Percentiles rank a stretch among this genome's conserved stretches.
phyloP scores from a whole-genome alignment of 2,113 vertebrate species.

The Toxostoma redivivum region DNA sequence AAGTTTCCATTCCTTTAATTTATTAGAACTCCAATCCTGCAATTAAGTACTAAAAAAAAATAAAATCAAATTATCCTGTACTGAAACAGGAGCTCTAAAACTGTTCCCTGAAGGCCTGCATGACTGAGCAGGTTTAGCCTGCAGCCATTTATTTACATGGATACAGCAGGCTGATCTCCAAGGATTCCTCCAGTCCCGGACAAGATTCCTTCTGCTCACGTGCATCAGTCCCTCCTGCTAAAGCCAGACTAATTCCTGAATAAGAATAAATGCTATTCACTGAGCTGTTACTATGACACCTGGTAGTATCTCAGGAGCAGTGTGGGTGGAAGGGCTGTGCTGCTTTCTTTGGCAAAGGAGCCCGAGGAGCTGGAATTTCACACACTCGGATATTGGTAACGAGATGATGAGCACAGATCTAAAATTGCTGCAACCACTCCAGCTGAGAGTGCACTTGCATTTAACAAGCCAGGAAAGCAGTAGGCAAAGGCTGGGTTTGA shows the following conservation, averaged over 20 bases:
- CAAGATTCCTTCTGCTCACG: not conserved
- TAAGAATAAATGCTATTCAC: not conserved
- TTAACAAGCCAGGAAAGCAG: not conserved
- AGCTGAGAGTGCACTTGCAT: not conserved
- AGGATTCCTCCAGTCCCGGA: not conserved
- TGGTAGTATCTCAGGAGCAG: not conserved
- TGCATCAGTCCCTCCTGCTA: not conserved
- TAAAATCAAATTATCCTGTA: slow-evolving; percentile 17
- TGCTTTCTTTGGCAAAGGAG: not conserved
- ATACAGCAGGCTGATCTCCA: not conserved
- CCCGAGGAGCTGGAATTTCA: not conserved
- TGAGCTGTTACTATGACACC: not conserved
- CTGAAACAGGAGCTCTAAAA: slow-evolving; percentile 51
- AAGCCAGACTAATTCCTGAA: not conserved
- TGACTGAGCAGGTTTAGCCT: slow-evolving; percentile 43
- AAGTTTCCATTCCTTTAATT: not conserved
- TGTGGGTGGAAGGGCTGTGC: not conserved
- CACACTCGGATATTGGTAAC: rapidly evolving
- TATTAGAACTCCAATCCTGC: not conserved
- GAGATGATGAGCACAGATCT: not conserved
- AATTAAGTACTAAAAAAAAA: slow-evolving; percentile 10
- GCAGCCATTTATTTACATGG: slow-evolving; percentile 14
- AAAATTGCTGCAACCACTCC: not conserved
- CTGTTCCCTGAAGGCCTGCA: not conserved
- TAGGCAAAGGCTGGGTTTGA: not conserved